Conservation (phyloP, 2,888 invertebrate species). For the Drosophila hamatofila region DNA sequence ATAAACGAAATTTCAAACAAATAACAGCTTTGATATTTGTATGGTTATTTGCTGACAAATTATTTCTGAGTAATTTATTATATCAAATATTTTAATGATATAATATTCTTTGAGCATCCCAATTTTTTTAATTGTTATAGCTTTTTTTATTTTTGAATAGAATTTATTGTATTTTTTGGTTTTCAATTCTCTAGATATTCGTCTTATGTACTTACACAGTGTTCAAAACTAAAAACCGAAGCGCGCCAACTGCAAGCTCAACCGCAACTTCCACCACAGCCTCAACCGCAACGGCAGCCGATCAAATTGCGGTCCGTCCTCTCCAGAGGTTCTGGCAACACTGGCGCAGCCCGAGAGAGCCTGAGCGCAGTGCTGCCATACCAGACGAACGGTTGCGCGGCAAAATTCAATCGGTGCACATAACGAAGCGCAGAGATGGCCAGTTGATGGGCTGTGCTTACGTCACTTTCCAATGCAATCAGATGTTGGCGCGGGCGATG, state of each 20-base stretch:
- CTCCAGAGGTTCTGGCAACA: slow-evolving; percentile 50
- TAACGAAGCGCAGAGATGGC: slow-evolving; percentile 44
- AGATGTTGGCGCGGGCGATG: slow-evolving; percentile 34
- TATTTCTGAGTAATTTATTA: not conserved
- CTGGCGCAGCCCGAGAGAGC: slow-evolving; percentile 10
- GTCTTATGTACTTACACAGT: slow-evolving; percentile 56
- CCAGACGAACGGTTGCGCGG: slow-evolving; percentile 38
- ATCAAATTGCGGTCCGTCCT: not conserved
- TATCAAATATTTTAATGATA: not conserved
- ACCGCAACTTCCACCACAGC: not conserved
- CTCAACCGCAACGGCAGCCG: not conserved
- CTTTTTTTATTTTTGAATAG: not conserved
- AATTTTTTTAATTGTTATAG: not conserved
- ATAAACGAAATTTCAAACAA: slow-evolving; percentile 81
- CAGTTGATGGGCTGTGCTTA: slow-evolving; percentile 56
- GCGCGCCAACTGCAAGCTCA: not conserved
- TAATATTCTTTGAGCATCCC: not conserved
- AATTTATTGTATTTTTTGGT: slow-evolving; percentile 6
- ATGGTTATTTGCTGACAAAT: not conserved
- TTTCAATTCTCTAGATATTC: slow-evolving; percentile 40
- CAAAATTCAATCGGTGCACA: slow-evolving; percentile 49
- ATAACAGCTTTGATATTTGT: not conserved
- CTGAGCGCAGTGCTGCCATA: not conserved
- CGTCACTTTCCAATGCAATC: slow-evolving; percentile 48
- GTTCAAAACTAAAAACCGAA: not conserved